phyloP scores from a whole-genome alignment of 2,888 invertebrate genomes.

The Tiphia femorata region DNA sequence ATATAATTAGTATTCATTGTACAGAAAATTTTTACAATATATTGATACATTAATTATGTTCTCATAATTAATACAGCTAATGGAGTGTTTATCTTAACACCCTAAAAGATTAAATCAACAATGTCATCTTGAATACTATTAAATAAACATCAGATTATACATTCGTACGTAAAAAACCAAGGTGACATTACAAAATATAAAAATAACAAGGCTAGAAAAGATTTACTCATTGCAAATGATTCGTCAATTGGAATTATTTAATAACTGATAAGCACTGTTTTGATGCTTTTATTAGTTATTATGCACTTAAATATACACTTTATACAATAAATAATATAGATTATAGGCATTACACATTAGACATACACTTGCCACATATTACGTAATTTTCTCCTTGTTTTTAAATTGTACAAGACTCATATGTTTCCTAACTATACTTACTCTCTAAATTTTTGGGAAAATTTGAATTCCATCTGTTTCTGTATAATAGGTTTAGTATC shows the following conservation, averaged over 20 bases:
- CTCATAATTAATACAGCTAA: too few species aligned
- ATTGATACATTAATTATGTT: not conserved
- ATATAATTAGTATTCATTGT: not conserved
- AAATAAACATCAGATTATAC: not conserved
- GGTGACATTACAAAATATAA: too few species aligned
- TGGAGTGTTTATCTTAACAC: too few species aligned
- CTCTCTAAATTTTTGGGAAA: slow-evolving; percentile 54
- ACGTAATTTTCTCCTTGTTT: not conserved
- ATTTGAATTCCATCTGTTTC: slow-evolving; percentile 22
- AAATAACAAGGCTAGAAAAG: too few species aligned
- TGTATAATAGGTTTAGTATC: not conserved
- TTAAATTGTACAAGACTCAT: not conserved
- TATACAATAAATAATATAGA: not conserved
- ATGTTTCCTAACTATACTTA: slow-evolving; percentile 36
- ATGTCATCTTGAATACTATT: not conserved
- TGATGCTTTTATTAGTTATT: not conserved
- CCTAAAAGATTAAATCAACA: too few species aligned
- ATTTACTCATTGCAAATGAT: too few species aligned
- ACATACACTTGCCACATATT: not conserved
- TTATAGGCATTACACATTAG: not conserved
- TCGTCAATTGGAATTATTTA: not conserved
- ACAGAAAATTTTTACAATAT: not conserved
- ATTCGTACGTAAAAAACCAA: not conserved
- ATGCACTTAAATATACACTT: not conserved
- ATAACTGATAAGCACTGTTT: not conserved